Percentiles rank a stretch among this genome's conserved stretches.
Evolutionary conservation across 2,113 vertebrate genomes (phyloP).

Genomic region (Acanthisitta chloris): DNA sequence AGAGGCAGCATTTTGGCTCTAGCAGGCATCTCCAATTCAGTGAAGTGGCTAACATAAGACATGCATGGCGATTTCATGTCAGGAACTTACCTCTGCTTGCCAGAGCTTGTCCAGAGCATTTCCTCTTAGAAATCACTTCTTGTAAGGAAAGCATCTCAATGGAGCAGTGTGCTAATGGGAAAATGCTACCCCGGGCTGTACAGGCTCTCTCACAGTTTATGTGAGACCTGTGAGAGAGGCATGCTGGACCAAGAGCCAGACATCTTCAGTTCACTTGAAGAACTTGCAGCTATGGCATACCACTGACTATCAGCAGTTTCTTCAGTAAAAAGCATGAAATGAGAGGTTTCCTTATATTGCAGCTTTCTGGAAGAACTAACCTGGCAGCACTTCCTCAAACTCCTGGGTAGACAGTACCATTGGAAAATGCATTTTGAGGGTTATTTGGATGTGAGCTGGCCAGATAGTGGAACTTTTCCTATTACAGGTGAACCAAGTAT

Average conservation of each 20-base stretch:
- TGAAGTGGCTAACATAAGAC: not conserved
- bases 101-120: not conserved
- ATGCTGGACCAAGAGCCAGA: not conserved
- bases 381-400: not conserved
- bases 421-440: not conserved
- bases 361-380: not conserved
- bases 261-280: not conserved
- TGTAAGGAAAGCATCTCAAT: not conserved
- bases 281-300: not conserved
- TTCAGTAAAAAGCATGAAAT: not conserved
- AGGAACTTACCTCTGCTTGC: not conserved
- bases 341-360: not conserved
- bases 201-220: not conserved
- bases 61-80: not conserved
- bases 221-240: not conserved
- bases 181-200: not conserved
- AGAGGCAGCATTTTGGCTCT: not conserved
- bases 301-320: not conserved
- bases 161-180: not conserved
- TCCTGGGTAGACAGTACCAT: fast-evolving
- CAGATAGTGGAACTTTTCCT: not conserved
- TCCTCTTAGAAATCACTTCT: not conserved
- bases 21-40: not conserved
- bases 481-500: fast-evolving
- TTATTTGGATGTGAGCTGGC: not conserved